These are phyloP conservation scores for Allobates femoralis DNA, from an alignment of 2,797 vertebrate genomes.

Conservation along the genomic window DNA sequence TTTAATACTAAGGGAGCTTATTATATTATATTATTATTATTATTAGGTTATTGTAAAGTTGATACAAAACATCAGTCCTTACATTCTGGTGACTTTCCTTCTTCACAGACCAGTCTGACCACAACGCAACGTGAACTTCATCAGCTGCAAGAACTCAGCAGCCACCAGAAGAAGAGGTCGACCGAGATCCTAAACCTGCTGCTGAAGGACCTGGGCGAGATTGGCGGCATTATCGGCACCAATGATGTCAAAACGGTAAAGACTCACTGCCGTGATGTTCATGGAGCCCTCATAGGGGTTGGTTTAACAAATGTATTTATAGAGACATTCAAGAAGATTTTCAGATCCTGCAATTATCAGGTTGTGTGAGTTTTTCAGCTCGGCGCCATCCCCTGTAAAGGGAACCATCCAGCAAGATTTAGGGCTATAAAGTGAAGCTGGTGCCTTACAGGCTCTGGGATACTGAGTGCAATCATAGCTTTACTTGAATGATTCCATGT, in stretches of 20 bases:
- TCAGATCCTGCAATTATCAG: neutral
- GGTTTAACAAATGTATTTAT: neutral
- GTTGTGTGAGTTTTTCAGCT: neutral
- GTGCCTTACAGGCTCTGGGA: too few relatives aligned
- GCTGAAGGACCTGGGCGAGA: conserved; percentile 90
- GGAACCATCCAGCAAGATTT: too few relatives aligned
- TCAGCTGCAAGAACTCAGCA: conserved; percentile 87
- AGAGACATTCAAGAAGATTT: neutral
- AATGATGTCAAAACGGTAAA: conserved; percentile 90
- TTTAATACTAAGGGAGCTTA: too few relatives aligned
- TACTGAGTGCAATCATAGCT: too few relatives aligned
- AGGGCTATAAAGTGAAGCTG: too few relatives aligned
- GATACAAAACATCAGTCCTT: neutral
- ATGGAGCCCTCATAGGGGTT: neutral
- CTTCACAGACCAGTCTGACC: conserved; percentile 80
- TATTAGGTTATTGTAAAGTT: neutral
- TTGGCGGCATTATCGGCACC: conserved; percentile 89
- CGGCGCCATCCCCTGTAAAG: neutral
- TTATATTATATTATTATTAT: too few relatives aligned
- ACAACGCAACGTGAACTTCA: conserved; percentile 83
- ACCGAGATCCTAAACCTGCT: conserved; percentile 89
- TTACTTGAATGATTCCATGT: too few relatives aligned
- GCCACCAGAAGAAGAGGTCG: conserved; percentile 90
- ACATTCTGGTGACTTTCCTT: neutral
- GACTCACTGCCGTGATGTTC: neutral